Evolutionary conservation across 2,888 invertebrate genomes (phyloP), one percentile per base, ranked within the genome.

Genomic region (Cotesia congregata): DNA sequence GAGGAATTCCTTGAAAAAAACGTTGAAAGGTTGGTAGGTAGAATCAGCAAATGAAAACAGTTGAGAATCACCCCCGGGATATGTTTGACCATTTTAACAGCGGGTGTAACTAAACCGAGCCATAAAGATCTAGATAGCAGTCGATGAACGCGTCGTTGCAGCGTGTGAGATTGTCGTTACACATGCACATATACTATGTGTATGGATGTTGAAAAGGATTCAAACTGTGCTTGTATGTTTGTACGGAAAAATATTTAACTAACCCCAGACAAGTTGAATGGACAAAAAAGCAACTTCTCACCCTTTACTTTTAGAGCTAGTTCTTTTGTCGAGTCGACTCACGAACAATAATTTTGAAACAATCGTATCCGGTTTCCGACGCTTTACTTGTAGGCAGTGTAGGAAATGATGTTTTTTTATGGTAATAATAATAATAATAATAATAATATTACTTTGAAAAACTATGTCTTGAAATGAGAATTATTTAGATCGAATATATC

Each of bases 51-150:
- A 40, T 17, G 17, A 41, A 69, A 69, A n/a, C 69, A 41, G 69
- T 17, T 41, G 69, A 69, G 65, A 30, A 67, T 40, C 17, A 50
- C 39, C 15, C 17, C 39, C 17, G 62, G 64, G 67, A 67, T 20
- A 62, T 9, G n/a, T 62, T 30, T 17, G 30, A 70, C 67, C 17
- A 62, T 83, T 79, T 83, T 84, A 86, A 86, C 86, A 85, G 85
- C 79, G 80, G 80, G 80, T 78, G 80, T 83, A 82, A 84, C 83
- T 84, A 82, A 83, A 82, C 79, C 83, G 68, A 79, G 79, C 83
- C 83, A 83, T 86, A 86, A 86, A 86, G 86, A 86, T 86, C 79
- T 81, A 83, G 85, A 86, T 86, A 85, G 82, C 81, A 81, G 77
- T 50, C 80, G 81, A 82, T 83, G 82, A 79, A 70, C 75, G 67